A percentile compares a stretch with the other conserved stretches of the same genome.
phyloP scores from a whole-genome alignment of 2,113 vertebrate species.

The Macrotis lagotis region DNA sequence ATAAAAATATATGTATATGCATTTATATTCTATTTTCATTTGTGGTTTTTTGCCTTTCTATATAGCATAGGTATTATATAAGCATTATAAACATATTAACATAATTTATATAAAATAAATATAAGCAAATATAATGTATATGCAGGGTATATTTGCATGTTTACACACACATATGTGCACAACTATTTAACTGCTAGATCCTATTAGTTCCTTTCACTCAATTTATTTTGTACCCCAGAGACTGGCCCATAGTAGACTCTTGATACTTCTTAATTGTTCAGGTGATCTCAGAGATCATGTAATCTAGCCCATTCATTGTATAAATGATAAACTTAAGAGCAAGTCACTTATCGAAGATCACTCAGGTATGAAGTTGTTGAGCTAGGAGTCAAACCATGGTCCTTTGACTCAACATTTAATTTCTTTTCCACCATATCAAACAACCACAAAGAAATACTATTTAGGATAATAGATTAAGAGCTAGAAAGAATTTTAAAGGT shows the following conservation, averaged over 20 bases:
- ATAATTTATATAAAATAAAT: neutral
- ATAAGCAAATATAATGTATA: neutral
- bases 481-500: neutral
- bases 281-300: neutral
- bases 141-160: neutral
- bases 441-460: neutral
- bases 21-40: neutral
- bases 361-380: neutral
- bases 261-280: neutral
- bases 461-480: neutral
- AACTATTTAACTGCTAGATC: neutral
- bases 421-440: neutral
- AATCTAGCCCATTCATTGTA: neutral
- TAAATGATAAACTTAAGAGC: neutral
- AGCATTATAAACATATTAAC: neutral
- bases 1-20: neutral
- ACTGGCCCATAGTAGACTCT: neutral
- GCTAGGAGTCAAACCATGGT: neutral
- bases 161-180: neutral
- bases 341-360: neutral
- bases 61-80: neutral
- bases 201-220: neutral
- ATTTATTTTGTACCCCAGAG: neutral
- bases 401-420: neutral
- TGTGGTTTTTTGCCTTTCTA: neutral